Base-by-base conservation (phyloP, 64 coral and sea anemone genomes). In the Anthopleura sola region DNA sequence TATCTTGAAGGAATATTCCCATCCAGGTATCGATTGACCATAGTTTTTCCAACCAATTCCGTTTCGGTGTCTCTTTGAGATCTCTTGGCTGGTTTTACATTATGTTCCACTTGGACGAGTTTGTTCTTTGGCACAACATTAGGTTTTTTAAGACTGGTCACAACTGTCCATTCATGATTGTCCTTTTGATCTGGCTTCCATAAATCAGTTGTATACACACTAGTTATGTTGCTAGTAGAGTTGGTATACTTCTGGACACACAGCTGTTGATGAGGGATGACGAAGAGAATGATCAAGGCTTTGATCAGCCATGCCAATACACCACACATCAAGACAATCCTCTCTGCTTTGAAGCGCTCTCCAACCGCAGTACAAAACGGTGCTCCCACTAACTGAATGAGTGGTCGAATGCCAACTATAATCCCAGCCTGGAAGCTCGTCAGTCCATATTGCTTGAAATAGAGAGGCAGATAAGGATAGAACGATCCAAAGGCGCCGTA, bases 371-470 rank as follows among this genome's bases (percentile, higher is more conserved):
- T 78, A 81, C 93, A 95, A 40, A 95, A 92, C 20, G 93, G 93
- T 3, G 90, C 90, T 55, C 93, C 91, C 47, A 91, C 55, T 46
- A 88, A 91, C 20, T 92, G 90, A 29, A 95, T 85, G 10, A 95
- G 77, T 0, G 93, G 93, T 21, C 93, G 64, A 68, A 95, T 82
- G 4, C 93, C 93, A 20, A 85, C 80, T 17, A 92, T 83, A 26
- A 83, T 89, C 19, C 93, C 90, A 0, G 68, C 93, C 8, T 86
- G 84, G 8, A 88, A 85, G 21, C 87, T 79, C 16, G 54, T 56
- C 54, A 95, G 85, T 6, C 87, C 87, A 26, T 91, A 82, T 47
- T 88, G 87, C 68, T 95, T 95, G 33, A 95, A 95, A 81, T 95
- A 92, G 26, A 95, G 33, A 29, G 90, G 76, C 9, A 44, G 40